These are phyloP conservation scores for Microctonus hyperodae DNA, from an alignment of 2,888 invertebrate genomes.

Conservation along the genomic window DNA sequence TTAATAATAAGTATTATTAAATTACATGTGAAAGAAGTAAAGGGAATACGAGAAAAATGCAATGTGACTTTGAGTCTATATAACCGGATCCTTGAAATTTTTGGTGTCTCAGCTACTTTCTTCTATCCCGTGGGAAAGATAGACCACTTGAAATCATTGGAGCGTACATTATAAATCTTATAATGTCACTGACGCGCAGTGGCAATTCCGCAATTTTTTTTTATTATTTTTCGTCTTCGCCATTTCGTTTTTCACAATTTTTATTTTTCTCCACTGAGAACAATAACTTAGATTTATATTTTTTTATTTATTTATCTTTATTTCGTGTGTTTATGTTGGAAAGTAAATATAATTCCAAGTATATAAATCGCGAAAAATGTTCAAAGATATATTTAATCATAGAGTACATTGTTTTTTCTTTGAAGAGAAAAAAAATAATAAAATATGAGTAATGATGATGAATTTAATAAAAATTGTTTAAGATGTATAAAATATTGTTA, in stretches of 20 bases:
- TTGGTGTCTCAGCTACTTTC: conserved; percentile 8
- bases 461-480: no score
- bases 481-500: no score
- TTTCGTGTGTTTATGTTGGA: no score
- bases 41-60: not conserved
- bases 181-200: not conserved
- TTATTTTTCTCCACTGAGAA: not conserved
- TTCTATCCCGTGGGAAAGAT: not conserved
- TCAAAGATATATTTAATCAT: no score
- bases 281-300: not conserved
- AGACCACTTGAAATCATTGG: conserved; percentile 23
- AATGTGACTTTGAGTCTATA: conserved; percentile 7
- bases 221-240: not conserved
- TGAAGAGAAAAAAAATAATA: no score
- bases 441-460: no score
- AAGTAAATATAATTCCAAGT: no score
- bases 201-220: conserved; percentile 1
- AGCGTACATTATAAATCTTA: conserved; percentile 6
- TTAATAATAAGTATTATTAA: not conserved
- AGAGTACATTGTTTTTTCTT: no score
- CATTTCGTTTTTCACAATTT: not conserved
- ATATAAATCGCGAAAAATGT: no score
- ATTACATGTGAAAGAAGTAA: not conserved
- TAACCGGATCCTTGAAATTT: conserved; percentile 13
- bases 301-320: not conserved